Evolutionary conservation across 2,797 vertebrate species (phyloP), one percentile per base, ranked within the genome.

Genomic region (Chromobotia macracanthus): DNA sequence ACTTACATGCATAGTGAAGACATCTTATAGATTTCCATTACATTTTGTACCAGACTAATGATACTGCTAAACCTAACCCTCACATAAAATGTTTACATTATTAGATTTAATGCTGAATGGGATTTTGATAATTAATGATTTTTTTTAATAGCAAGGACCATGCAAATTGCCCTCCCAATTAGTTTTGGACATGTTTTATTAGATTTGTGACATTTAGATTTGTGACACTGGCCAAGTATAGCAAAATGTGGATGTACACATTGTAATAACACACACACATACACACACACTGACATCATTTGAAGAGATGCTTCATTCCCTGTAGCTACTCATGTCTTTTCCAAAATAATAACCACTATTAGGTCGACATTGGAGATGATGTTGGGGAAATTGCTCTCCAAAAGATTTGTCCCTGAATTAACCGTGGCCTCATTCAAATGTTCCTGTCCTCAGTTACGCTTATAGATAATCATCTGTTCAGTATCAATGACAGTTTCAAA

Each of bases 301-400:
- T 8, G 11, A 77, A 9, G 7, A 77, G 46, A 63, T 35, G 25
- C 46, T 63, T 74, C 6, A 35, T 69, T 68, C 63, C 61, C 67
- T 72, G 23, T 51, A 67, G 67, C 56, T 79, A 46, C 15, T 66
- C 23, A 15, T 79, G 80, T 68, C 63, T 70, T 72, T 68, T n/a
- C 50, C 53, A 31, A 81, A 81, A 74, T 70, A 81, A 79, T 79
- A 53, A 58, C 23, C 15, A 64, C 51, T 63, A 80, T 81, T 83
- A 83, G 67, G 51, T 25, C 60, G 44, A 58, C 56, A 70, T 44
- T 66, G 60, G 15, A 35, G 38, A 53, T 78, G 41, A 44, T 75
- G 61, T 71, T 60, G 21, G 3, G 28, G 18, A 81, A 81, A 81
- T 83, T 58, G 64, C 72, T 79, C 56, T 58, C 41, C 31, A 18